phyloP scores from a whole-genome alignment of 2,797 vertebrate genomes.

The Austrolebias charrua region DNA sequence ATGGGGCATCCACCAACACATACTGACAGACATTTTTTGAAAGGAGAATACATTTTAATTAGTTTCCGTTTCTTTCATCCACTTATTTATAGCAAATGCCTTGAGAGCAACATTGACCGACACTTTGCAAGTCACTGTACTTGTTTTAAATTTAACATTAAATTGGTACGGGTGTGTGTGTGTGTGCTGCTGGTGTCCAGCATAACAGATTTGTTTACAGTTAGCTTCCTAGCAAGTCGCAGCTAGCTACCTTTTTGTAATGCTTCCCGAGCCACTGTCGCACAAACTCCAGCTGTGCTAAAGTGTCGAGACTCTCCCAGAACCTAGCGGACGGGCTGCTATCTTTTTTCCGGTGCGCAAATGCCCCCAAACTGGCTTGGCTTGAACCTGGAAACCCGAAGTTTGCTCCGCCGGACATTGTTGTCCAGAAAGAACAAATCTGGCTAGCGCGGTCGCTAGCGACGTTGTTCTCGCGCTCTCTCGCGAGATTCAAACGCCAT shows the following conservation, averaged over 20 bases:
- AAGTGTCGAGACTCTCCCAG: conserved; percentile 91
- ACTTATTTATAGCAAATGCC: no score
- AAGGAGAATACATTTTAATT: not conserved
- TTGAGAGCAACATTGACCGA: not conserved
- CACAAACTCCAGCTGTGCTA: conserved; percentile 87
- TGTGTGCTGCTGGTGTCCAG: not conserved
- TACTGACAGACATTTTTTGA: conserved; percentile 73
- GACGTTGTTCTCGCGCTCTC: conserved; percentile 32
- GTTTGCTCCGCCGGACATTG: conserved; percentile 72
- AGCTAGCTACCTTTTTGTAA: conserved; percentile 90
- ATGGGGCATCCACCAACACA: conserved; percentile 91
- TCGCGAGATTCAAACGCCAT: conserved; percentile 50
- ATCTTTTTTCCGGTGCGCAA: conserved; percentile 83
- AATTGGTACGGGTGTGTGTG: fast-evolving
- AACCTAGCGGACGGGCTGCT: conserved; percentile 86
- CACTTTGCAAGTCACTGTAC: not conserved
- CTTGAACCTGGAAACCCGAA: conserved; percentile 56
- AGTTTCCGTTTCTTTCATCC: no score
- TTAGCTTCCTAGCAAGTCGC: conserved; percentile 44
- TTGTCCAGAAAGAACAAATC: conserved; percentile 68
- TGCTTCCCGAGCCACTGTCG: conserved; percentile 92
- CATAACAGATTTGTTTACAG: conserved; percentile 63
- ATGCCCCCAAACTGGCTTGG: conserved; percentile 47
- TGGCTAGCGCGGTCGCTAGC: conserved; percentile 66
- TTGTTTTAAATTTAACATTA: not conserved